phyloP scores from a whole-genome alignment of 2,888 invertebrate species.

The Desoria tigrina region DNA sequence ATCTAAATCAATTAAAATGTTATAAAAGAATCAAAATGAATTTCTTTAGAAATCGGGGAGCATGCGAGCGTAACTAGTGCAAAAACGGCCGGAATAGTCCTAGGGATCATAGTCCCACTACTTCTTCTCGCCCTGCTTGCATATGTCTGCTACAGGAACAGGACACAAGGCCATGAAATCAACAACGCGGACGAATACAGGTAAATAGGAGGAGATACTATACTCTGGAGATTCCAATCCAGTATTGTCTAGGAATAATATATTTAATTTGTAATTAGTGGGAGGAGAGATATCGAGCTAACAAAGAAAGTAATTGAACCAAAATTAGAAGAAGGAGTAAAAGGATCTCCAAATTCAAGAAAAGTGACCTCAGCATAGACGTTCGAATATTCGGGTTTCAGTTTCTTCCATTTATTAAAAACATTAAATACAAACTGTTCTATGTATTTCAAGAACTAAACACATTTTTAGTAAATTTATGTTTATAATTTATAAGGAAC shows the following conservation, averaged over 20 bases:
- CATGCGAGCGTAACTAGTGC: conserved; percentile 47
- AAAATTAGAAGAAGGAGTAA: conserved; percentile 4
- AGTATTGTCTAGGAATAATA: background rate
- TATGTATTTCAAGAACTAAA: no score
- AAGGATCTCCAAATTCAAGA: conserved; percentile 17
- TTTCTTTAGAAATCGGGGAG: conserved; percentile 49
- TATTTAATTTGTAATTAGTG: conserved; percentile 3
- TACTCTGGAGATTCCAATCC: background rate
- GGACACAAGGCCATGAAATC: conserved; percentile 27
- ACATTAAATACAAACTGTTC: no score
- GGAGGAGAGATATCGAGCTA: conserved; percentile 16
- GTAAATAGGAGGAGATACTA: conserved; percentile 4
- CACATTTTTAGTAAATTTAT: no score
- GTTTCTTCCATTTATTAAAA: no score
- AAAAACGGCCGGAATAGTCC: conserved; percentile 71
- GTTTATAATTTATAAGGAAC: no score
- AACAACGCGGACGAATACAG: conserved; percentile 15
- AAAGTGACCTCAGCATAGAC: conserved; percentile 17
- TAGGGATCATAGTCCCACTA: conserved; percentile 74
- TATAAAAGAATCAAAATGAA: no score
- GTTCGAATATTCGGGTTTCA: background rate
- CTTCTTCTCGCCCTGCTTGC: conserved; percentile 58
- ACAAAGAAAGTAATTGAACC: conserved; percentile 13
- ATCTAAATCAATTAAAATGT: no score
- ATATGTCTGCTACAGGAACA: conserved; percentile 20